These are phyloP conservation scores for Ascaphus truei DNA, from an alignment of 2,113 vertebrate genomes.

Conservation along the genomic window DNA sequence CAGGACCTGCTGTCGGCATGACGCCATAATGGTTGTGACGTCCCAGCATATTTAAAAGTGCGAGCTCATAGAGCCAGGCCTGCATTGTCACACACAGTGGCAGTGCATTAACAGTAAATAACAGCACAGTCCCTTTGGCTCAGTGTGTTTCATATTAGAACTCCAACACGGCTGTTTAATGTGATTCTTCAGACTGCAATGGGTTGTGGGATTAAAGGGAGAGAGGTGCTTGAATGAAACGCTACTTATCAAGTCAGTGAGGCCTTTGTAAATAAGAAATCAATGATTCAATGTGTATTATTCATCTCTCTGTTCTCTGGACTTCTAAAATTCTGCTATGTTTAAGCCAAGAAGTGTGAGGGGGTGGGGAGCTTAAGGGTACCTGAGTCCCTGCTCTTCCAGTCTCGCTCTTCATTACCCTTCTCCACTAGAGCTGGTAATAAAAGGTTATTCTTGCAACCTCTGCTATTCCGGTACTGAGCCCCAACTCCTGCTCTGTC, in stretches of 20 bases:
- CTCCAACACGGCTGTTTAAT: slow-evolving; percentile 21
- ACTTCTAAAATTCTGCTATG: slow-evolving; percentile 13
- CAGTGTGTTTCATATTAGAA: slow-evolving; percentile 18
- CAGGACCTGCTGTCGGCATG: too few relatives aligned
- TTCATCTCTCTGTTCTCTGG: slow-evolving; percentile 31
- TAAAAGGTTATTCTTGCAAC: too few relatives aligned
- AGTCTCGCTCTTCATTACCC: too few relatives aligned
- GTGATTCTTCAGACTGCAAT: slow-evolving; percentile 31
- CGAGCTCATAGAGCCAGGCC: too few relatives aligned
- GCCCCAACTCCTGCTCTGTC: too few relatives aligned
- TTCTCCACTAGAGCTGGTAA: too few relatives aligned
- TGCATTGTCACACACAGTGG: not conserved
- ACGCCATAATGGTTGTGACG: too few relatives aligned
- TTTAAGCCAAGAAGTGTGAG: too few relatives aligned
- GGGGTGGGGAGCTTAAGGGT: too few relatives aligned
- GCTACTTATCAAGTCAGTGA: slow-evolving; percentile 36
- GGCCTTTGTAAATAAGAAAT: slow-evolving; percentile 38
- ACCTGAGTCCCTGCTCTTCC: too few relatives aligned
- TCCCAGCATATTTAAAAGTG: too few relatives aligned
- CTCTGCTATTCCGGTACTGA: too few relatives aligned
- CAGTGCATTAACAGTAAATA: slow-evolving; percentile 25
- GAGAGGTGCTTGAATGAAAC: slow-evolving; percentile 35
- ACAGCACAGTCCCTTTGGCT: slow-evolving; percentile 19
- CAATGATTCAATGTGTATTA: slow-evolving; percentile 38
- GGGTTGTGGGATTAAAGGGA: slow-evolving; percentile 33